Evolutionary conservation across 1,140 invertebrate species (phyloP).

Genomic region (Marisa cornuarietis): DNA sequence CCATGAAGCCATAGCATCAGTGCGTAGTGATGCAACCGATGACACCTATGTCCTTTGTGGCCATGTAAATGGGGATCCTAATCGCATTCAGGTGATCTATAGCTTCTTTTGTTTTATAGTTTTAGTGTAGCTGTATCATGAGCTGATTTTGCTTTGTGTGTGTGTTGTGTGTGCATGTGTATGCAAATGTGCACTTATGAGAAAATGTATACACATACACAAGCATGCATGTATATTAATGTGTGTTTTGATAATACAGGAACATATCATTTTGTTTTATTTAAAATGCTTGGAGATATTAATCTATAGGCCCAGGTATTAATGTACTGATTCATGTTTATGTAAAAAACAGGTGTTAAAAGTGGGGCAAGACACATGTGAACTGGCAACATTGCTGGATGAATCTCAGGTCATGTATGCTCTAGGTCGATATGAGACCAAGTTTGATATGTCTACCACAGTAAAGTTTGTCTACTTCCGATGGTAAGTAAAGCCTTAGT

Average conservation of each 20-base stretch:
- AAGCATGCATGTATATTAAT: not conserved
- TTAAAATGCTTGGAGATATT: not conserved
- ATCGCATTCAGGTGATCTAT: constrained; percentile 33
- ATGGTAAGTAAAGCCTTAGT: constrained; percentile 44
- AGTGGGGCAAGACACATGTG: constrained; percentile 37
- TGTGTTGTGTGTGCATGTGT: not conserved
- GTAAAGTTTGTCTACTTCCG: constrained; percentile 59
- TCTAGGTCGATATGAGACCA: constrained; percentile 48
- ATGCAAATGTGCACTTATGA: not conserved
- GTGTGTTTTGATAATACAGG: not conserved
- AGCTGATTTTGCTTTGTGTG: not conserved
- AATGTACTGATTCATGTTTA: not conserved
- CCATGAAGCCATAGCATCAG: constrained; percentile 40
- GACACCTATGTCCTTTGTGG: constrained; percentile 47
- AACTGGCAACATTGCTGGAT: constrained; percentile 38
- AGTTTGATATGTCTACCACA: constrained; percentile 55
- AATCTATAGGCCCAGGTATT: not conserved
- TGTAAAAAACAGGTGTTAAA: constrained; percentile 22
- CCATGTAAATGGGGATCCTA: constrained; percentile 56
- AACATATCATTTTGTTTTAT: not conserved
- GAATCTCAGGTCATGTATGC: constrained; percentile 52
- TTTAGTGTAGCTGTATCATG: too few species aligned
- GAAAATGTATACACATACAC: too few species aligned
- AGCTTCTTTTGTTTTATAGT: not conserved
- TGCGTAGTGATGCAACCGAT: constrained; percentile 42